Base-by-base conservation (phyloP, 1,140 invertebrate genomes). In the Heliconius hewitsoni region DNA sequence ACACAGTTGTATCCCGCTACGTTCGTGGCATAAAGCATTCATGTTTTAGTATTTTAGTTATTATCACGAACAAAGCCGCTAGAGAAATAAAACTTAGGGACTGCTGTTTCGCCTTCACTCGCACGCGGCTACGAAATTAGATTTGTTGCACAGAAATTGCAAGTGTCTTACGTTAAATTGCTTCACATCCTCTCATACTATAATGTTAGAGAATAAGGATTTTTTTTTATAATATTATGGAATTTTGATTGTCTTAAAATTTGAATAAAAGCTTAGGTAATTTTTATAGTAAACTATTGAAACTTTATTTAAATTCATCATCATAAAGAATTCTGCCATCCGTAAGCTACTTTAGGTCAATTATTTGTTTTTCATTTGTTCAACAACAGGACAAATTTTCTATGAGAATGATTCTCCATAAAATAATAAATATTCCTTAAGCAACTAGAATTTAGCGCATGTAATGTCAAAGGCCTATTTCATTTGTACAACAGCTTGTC, bases 51-150 rank as follows among this genome's bases (percentile, higher is more conserved):
- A 6, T 5, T 37, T 37, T 37, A 71, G 70, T 71, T 71, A 71
- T 71, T 71, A 71, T 71, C 70, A 19, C 4, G 70, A 71, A 71
- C 16, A 37, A 71, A 71, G 34, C 70, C 70, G 70, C 30, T 71
- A 71, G 70, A 71, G 70, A 71, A 71, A 71, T 71, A 71, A 34
- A 71, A 37, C 30, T 71, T 71, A 71, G 37, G 70, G 70, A 18
- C 34, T 71, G 1, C 70, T 71, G 70, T 71, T 71, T 19, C 70
- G 70, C 8, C 19, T 57, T 27, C 55, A 23, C 55, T 6, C 55
- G 55, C 55, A 23, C n/a, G 55, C 55, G n/a, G 55, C 55, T 2
- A 11, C 11, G n/a, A 57, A 57, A 57, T 23, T 57, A 57, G 55
- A 57, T 57, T 57, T 57, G 55, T 27, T n/a, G 8, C 9, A 27